Base-by-base conservation (phyloP, 2,888 invertebrate genomes). In the Rotaria sp. region DNA sequence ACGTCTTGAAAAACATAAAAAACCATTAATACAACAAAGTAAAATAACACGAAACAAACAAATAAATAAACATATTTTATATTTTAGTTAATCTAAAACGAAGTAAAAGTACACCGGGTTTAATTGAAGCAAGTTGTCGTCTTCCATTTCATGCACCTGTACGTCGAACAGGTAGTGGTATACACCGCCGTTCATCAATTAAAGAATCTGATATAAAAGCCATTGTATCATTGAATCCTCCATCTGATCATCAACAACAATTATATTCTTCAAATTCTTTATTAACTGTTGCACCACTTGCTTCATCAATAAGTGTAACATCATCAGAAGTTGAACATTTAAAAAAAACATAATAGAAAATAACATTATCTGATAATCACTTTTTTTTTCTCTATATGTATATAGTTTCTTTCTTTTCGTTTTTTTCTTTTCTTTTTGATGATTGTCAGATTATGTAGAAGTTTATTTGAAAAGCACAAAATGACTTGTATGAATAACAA, bases 1-100 rank as follows among this genome's bases (percentile, higher is more conserved):
- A 92, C 94, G 97, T 91, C 94, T 98, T 90, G 96, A 97, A 93
- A 97, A 97, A 92, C 97, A 97, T 92, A 96, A 96, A 92, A 95
- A 95, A 88, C 89, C 89, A 57, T 90, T 90, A 10, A 88, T 90
- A 84, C 90, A 91, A 84, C 67, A 88, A 52, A 59, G 87, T 86
- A 85, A 35, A 4, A n/a, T 5, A 8, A n/a, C 30, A 11, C 21
- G 4, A 50, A 26, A n/a, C 13, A 21, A 26, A 21, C 30, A 10
- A 35, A 21, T 48, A 35, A 11, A 11, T 7, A 30, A 10, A 24
- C 45, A 45, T 13, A 13, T 84, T 50, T 24, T 84, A 59, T 48
- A n/a, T 91, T 92, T 88, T 93, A 96, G 96, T 95, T 92, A 95
- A 96, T 89, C 94, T 96, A 94, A 95, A 96, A 89, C 94, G 97